Conservation (phyloP, 2,113 vertebrate species). For the Fregetta grallaria region DNA sequence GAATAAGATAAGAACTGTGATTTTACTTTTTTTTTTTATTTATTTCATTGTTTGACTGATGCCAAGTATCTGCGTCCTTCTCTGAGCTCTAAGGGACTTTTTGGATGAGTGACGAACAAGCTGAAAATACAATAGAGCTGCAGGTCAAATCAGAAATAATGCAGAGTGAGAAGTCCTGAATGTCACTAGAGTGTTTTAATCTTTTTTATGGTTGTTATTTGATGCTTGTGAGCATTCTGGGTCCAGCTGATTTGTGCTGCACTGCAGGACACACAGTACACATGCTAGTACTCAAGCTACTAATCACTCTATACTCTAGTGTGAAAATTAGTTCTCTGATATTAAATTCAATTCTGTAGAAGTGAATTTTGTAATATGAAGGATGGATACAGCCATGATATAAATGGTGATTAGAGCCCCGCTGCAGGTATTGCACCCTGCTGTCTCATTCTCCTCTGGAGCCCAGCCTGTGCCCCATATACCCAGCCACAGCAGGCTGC, state of each 20-base stretch:
- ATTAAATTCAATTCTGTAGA: not conserved
- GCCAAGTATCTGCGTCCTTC: not conserved
- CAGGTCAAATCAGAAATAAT: not conserved
- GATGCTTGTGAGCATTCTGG: not conserved
- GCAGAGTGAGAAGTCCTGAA: not conserved
- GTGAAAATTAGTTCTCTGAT: not conserved
- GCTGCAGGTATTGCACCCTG: not conserved
- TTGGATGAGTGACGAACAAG: not conserved
- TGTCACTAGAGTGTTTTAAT: not conserved
- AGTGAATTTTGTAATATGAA: not conserved
- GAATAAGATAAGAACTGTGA: not conserved
- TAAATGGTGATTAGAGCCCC: not conserved
- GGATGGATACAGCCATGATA: not conserved
- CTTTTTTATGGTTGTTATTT: not conserved
- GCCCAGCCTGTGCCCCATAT: not conserved
- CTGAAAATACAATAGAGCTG: not conserved
- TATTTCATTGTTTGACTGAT: not conserved
- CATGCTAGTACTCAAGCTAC: not conserved
- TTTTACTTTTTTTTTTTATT: not conserved
- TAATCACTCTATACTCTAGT: not conserved
- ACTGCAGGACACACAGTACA: not conserved
- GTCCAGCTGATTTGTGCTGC: not conserved
- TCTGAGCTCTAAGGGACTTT: not conserved
- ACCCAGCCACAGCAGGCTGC: not conserved
- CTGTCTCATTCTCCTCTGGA: accelerated